Conservation (phyloP, 2,113 vertebrate species). For the Trochalopteron elliotii region DNA sequence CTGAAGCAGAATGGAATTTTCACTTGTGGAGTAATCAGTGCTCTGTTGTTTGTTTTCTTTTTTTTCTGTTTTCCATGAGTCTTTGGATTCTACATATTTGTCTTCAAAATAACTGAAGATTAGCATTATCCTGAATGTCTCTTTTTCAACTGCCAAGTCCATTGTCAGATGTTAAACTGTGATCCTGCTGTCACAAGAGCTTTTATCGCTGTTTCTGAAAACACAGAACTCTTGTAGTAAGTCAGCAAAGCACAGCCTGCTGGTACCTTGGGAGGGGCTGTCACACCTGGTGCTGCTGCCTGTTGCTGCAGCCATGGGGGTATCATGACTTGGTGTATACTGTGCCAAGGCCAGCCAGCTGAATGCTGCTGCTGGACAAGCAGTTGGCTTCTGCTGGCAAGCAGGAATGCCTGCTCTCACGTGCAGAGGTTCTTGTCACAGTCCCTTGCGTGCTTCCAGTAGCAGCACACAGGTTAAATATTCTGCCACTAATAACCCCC, state of each 20-base stretch:
- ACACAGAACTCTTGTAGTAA: accelerated
- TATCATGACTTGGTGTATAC: background rate
- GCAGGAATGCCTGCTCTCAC: background rate
- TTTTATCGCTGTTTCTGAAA: background rate
- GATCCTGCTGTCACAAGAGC: background rate
- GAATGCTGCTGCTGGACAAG: accelerated
- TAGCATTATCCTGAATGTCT: background rate
- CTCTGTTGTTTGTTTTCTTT: accelerated
- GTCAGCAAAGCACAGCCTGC: background rate
- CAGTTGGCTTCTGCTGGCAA: background rate
- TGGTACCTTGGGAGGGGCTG: background rate
- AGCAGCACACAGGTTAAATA: accelerated
- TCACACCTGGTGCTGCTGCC: background rate
- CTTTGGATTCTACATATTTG: background rate
- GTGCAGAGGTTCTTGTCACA: background rate
- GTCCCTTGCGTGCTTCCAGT: background rate
- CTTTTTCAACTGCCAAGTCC: background rate
- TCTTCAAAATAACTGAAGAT: background rate
- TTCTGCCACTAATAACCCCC: background rate
- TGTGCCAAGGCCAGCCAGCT: background rate
- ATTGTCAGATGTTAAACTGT: background rate
- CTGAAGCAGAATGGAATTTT: background rate
- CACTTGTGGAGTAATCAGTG: background rate
- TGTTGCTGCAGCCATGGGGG: background rate
- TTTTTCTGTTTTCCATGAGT: background rate